Conservation (phyloP, 2,113 vertebrate species). For the Todiramphus saurophagus region DNA sequence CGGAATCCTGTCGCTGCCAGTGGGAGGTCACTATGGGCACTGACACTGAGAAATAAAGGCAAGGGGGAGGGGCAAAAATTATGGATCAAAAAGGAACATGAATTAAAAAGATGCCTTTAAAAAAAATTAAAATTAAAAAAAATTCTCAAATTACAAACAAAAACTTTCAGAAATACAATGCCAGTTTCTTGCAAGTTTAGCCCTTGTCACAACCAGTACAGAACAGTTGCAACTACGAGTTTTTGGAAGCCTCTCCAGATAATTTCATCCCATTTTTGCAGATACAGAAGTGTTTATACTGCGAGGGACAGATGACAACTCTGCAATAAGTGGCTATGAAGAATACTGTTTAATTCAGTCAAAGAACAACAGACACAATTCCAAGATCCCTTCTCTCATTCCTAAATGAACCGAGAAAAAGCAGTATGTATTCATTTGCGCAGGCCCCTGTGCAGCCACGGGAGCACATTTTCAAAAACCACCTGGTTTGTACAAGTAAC, state of each 20-base stretch:
- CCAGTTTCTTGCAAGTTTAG: constrained; percentile 1
- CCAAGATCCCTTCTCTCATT: not conserved
- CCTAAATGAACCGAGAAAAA: not conserved
- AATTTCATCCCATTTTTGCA: not conserved
- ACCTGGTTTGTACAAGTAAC: not conserved
- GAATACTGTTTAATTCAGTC: not conserved
- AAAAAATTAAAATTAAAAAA: not conserved
- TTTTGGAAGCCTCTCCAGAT: not conserved
- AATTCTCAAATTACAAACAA: constrained; percentile 19
- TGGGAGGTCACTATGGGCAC: constrained; percentile 59
- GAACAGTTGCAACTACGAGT: not conserved
- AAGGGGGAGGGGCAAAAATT: constrained; percentile 56
- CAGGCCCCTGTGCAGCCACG: not conserved
- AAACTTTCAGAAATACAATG: constrained; percentile 27
- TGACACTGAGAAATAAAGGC: constrained; percentile 65
- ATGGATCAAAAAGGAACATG: constrained; percentile 63
- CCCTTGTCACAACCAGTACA: not conserved
- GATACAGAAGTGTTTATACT: not conserved
- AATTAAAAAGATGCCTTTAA: constrained; percentile 55
- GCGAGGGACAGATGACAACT: not conserved
- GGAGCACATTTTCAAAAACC: not conserved
- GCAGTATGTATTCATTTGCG: not conserved
- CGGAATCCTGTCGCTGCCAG: constrained; percentile 53
- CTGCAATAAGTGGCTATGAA: not conserved
- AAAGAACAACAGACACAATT: not conserved